phyloP scores from a whole-genome alignment of 2,113 vertebrate genomes.

The Pavo muticus region DNA sequence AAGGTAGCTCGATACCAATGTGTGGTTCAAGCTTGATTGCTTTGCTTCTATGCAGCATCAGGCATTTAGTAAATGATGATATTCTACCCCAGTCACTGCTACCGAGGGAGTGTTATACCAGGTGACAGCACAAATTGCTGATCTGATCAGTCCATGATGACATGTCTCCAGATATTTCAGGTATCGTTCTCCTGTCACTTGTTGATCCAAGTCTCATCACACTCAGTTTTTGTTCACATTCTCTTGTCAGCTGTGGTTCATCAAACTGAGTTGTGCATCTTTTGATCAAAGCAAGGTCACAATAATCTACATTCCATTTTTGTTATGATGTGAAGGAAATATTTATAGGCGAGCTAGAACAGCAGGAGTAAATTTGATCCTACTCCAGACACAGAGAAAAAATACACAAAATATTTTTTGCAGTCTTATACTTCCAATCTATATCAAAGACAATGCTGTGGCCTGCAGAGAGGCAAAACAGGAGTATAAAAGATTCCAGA shows the following conservation, averaged over 20 bases:
- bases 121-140: not conserved
- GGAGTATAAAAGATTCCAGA: not conserved
- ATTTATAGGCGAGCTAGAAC: not conserved
- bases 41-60: not conserved
- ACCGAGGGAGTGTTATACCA: not conserved
- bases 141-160: not conserved
- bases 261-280: not conserved
- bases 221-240: not conserved
- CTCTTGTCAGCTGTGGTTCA: not conserved
- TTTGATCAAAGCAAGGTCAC: not conserved
- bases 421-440: not conserved
- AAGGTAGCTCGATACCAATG: not conserved
- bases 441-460: not conserved
- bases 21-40: not conserved
- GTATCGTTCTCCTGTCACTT: not conserved
- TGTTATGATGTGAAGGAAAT: not conserved
- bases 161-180: not conserved
- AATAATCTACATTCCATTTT: not conserved
- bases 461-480: not conserved
- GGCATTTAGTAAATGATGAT: not conserved
- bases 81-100: rapidly evolving
- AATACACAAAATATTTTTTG: not conserved
- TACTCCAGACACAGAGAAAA: not conserved
- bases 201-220: not conserved
- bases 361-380: not conserved